phyloP scores from a whole-genome alignment of 2,888 invertebrate genomes.

The Tiliacea aurago region DNA sequence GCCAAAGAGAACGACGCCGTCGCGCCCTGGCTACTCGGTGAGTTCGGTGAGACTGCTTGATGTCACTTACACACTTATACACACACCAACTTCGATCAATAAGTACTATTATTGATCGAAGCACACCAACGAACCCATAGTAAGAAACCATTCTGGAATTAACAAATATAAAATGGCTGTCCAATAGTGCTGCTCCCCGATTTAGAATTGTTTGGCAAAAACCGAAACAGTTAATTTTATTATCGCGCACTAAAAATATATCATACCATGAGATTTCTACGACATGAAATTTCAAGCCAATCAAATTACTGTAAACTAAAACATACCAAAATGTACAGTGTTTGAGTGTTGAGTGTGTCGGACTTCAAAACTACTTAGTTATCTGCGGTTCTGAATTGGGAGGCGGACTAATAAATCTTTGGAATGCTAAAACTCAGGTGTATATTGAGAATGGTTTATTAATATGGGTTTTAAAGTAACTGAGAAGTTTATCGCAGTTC shows the following conservation, averaged over 20 bases:
- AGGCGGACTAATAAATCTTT: not conserved
- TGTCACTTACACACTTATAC: constrained; percentile 58
- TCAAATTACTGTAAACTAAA: not conserved
- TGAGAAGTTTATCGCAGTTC: not conserved
- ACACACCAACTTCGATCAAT: too few species aligned
- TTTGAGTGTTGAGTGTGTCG: too few species aligned
- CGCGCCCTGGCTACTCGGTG: constrained; percentile 99
- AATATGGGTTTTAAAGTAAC: constrained; percentile 1
- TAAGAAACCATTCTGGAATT: constrained; percentile 19
- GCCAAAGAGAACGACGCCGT: constrained; percentile 99
- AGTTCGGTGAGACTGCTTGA: constrained; percentile 79
- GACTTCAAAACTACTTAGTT: not conserved
- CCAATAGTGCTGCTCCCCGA: not conserved
- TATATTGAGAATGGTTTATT: constrained; percentile 23
- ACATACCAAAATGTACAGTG: not conserved
- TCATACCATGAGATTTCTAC: not conserved
- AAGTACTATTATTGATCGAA: too few species aligned
- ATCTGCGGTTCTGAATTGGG: not conserved
- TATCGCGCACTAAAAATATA: not conserved
- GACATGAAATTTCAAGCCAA: not conserved
- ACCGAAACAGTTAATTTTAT: too few species aligned
- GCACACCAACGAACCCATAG: not conserved
- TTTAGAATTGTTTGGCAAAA: not conserved
- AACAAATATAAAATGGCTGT: not conserved
- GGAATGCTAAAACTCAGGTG: not conserved